Evolutionary conservation across 2,113 vertebrate species (phyloP).

Genomic region (Epinephelus fuscoguttatus): DNA sequence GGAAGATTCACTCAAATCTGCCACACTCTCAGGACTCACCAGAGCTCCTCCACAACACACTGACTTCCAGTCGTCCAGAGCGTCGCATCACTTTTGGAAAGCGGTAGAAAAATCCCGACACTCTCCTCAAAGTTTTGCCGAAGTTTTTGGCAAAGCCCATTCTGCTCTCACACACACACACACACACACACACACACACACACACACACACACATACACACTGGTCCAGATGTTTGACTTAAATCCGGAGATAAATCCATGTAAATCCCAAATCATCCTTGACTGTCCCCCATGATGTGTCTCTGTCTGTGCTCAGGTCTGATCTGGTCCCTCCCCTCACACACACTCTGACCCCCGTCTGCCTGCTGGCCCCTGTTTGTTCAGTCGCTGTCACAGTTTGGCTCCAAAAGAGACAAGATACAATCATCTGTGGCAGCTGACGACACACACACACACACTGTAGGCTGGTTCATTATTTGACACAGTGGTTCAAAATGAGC

Average conservation of each 20-base stretch:
- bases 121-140: constrained; percentile 70
- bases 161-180: constrained; percentile 8
- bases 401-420: constrained; percentile 60
- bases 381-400: constrained; percentile 75
- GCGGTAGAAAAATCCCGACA: constrained; percentile 75
- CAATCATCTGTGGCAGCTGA: constrained; percentile 57
- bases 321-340: constrained; percentile 20
- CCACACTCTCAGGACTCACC: constrained; percentile 60
- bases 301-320: constrained; percentile 19
- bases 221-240: neutral
- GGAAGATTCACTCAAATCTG: too few species aligned
- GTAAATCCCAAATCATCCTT: constrained; percentile 30
- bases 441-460: constrained; percentile 33
- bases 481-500: constrained; percentile 50
- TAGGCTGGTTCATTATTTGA: constrained; percentile 47
- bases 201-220: constrained; percentile 22
- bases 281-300: constrained; percentile 20
- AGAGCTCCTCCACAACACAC: constrained; percentile 74
- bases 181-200: constrained; percentile 7
- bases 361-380: constrained; percentile 58
- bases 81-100: constrained; percentile 75
- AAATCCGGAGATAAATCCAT: neutral
- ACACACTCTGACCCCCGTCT: constrained; percentile 13
- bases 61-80: constrained; percentile 75
- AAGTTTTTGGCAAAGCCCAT: constrained; percentile 80